A percentile compares a stretch with the other conserved stretches of the same genome.
These are phyloP conservation scores for Stenolophus ochropezus DNA, from an alignment of 2,888 invertebrate genomes.

Conservation along the genomic window DNA sequence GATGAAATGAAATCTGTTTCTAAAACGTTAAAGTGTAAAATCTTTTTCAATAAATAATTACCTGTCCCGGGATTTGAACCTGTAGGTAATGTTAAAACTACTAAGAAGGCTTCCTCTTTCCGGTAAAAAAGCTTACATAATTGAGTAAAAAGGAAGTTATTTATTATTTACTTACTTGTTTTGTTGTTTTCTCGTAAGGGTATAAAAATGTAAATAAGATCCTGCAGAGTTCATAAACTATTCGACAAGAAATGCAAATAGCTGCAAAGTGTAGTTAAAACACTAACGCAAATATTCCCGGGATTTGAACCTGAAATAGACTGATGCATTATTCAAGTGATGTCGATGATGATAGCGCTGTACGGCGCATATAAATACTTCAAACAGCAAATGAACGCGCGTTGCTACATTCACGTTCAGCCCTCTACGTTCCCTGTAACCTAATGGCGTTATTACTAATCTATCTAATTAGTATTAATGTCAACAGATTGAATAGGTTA, in stretches of 20 bases:
- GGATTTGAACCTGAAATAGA: slow-evolving; percentile 1
- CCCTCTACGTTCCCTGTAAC: background rate
- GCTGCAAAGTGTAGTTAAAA: background rate
- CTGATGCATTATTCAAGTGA: slow-evolving; percentile 26
- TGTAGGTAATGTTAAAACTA: no score
- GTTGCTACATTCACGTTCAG: background rate
- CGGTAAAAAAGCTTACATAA: background rate
- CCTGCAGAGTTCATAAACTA: background rate
- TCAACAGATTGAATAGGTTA: slow-evolving; percentile 48
- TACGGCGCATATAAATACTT: slow-evolving; percentile 32
- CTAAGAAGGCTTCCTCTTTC: background rate
- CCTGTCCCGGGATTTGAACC: no score
- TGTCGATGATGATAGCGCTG: slow-evolving; percentile 13
- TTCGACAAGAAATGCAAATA: background rate
- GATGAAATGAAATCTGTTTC: no score
- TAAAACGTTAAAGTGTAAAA: no score
- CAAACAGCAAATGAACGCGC: slow-evolving; percentile 23
- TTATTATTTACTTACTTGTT: background rate
- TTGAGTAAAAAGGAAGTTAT: background rate
- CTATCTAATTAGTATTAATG: slow-evolving; percentile 52
- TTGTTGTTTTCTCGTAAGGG: background rate
- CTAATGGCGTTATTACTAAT: slow-evolving; percentile 42
- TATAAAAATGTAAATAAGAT: background rate
- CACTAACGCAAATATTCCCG: background rate
- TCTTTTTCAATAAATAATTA: no score